Percentiles rank a stretch among this genome's conserved stretches.
Conservation (phyloP, 2,797 vertebrate genomes). For the Mus minutoides region DNA sequence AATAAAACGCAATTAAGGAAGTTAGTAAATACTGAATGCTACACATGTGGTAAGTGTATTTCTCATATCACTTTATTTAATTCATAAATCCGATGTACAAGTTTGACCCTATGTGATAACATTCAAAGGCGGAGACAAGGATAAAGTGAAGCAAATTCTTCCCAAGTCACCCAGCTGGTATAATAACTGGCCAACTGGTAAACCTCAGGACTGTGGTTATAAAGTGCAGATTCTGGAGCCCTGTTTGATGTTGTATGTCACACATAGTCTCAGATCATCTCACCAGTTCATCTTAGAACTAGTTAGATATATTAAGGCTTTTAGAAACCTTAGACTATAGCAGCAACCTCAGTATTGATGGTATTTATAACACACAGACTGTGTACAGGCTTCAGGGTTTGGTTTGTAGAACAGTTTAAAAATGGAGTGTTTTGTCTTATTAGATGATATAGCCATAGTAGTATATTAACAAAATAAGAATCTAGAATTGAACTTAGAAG, state of each 20-base stretch:
- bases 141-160: background rate
- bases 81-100: background rate
- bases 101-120: background rate
- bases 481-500: background rate
- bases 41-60: background rate
- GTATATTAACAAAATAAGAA: background rate
- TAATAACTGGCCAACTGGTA: background rate
- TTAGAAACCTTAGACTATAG: background rate
- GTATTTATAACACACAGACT: too few relatives aligned
- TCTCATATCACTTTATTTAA: background rate
- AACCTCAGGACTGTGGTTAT: background rate
- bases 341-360: background rate
- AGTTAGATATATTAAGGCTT: background rate
- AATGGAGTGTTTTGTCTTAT: background rate
- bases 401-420: background rate
- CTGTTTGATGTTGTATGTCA: too few relatives aligned
- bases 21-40: background rate
- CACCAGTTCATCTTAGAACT: background rate
- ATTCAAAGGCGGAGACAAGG: background rate
- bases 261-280: background rate
- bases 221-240: background rate
- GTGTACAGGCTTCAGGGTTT: background rate
- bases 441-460: too few relatives aligned
- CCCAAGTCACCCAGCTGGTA: background rate
- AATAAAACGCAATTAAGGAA: background rate